These are phyloP conservation scores for Microtus oregoni DNA, from an alignment of 2,113 vertebrate species.

Conservation along the genomic window DNA sequence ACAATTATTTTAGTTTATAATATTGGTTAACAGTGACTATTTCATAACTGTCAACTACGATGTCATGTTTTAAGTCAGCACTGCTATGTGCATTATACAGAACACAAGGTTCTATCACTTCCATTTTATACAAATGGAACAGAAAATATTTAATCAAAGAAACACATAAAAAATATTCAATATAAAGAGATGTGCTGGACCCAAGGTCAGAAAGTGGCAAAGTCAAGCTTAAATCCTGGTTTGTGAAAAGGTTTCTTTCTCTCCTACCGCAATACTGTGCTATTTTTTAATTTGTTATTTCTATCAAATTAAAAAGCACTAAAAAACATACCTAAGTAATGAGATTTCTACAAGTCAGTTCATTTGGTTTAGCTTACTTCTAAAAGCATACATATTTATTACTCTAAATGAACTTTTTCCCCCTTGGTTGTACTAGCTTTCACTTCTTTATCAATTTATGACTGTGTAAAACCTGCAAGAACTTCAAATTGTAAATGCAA, in stretches of 20 bases:
- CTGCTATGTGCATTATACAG: conserved; percentile 21
- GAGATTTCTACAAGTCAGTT: conserved; percentile 34
- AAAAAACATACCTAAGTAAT: not conserved
- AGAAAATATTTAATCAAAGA: not conserved
- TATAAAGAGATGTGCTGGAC: not conserved
- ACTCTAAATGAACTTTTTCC: not conserved
- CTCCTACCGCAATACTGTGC: not conserved
- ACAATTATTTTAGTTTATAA: conserved; percentile 13
- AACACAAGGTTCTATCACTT: not conserved
- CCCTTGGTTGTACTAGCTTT: not conserved
- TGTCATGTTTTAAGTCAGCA: conserved; percentile 44
- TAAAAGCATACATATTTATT: not conserved
- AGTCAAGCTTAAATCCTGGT: not conserved
- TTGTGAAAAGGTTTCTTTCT: not conserved
- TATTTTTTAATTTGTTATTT: not conserved
- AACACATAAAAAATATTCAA: not conserved
- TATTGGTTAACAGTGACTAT: conserved; percentile 29
- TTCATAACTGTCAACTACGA: not conserved
- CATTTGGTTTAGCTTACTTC: not conserved
- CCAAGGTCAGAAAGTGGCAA: not conserved
- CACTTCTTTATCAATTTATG: not conserved
- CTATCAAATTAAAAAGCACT: not conserved
- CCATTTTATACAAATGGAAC: not conserved
- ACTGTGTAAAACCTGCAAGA: not conserved
- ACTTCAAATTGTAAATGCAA: conserved; percentile 33